These are phyloP conservation scores for Luscinia megarhynchos DNA, from an alignment of 2,797 vertebrate genomes.

Conservation along the genomic window DNA sequence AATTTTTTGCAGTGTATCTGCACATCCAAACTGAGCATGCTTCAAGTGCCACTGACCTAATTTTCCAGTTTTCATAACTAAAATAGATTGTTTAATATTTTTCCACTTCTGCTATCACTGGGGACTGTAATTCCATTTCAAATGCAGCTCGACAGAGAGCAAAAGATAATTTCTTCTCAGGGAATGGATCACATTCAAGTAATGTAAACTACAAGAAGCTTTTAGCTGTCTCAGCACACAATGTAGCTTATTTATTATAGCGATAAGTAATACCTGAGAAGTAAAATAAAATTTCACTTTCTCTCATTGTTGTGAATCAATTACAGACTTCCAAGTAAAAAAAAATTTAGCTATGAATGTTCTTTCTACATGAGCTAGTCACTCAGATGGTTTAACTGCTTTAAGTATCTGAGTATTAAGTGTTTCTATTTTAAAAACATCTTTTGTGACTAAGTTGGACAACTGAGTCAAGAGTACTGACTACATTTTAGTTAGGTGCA, in stretches of 20 bases:
- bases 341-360: not conserved
- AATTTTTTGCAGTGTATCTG: not conserved
- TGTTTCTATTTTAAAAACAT: slow-evolving; percentile 7
- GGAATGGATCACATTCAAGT: not conserved
- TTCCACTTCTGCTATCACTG: not conserved
- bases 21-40: not conserved
- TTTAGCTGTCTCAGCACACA: not conserved
- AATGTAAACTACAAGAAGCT: not conserved
- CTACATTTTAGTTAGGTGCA: not conserved
- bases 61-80: slow-evolving; percentile 36
- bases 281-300: not conserved
- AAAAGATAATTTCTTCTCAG: not conserved
- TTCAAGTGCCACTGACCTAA: not conserved
- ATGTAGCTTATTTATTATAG: not conserved
- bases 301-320: not conserved
- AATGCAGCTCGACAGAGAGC: not conserved
- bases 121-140: not conserved
- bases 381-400: not conserved
- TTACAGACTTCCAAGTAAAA: not conserved
- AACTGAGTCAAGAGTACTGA: not conserved
- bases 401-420: not conserved
- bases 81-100: slow-evolving; percentile 20
- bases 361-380: not conserved
- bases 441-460: not conserved
- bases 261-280: not conserved